Conservation (phyloP, 2,113 vertebrate species). For the Perca schrenkii region DNA sequence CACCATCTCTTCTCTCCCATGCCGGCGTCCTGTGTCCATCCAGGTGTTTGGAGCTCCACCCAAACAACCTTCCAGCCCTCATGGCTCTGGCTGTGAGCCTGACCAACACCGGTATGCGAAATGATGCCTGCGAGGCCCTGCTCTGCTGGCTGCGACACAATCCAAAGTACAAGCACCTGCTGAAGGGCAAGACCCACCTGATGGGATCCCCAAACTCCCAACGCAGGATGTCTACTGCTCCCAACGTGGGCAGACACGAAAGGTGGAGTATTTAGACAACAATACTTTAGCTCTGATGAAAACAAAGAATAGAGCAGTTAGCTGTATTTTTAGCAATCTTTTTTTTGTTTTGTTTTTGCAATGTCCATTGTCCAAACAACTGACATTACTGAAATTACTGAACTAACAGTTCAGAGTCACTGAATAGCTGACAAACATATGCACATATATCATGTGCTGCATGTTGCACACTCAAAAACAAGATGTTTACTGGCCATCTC, state of each 20-base stretch:
- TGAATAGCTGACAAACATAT: not conserved
- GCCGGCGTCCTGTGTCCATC: constrained; percentile 52
- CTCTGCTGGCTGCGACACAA: constrained; percentile 95
- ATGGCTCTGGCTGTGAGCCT: constrained; percentile 98
- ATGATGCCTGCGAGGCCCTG: constrained; percentile 93
- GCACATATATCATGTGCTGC: constrained; percentile 9
- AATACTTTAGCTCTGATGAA: not conserved
- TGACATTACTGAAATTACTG: too few species aligned
- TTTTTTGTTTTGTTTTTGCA: too few species aligned
- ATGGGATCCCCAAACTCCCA: constrained; percentile 89
- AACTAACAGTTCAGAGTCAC: not conserved
- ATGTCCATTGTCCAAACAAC: too few species aligned
- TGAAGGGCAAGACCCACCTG: constrained; percentile 86
- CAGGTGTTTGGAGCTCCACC: constrained; percentile 98
- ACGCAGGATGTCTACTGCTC: constrained; percentile 87
- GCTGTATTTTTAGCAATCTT: not conserved
- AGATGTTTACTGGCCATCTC: not conserved
- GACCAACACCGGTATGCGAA: constrained; percentile 95
- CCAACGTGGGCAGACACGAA: constrained; percentile 68
- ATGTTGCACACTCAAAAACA: constrained; percentile 16
- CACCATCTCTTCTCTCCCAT: constrained; percentile 27
- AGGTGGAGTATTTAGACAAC: constrained; percentile 55
- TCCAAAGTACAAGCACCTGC: constrained; percentile 93
- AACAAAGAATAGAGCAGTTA: not conserved
- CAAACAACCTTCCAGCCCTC: constrained; percentile 94